Conservation (phyloP, 2,113 vertebrate genomes). For the Macroglossus sobrinus region DNA sequence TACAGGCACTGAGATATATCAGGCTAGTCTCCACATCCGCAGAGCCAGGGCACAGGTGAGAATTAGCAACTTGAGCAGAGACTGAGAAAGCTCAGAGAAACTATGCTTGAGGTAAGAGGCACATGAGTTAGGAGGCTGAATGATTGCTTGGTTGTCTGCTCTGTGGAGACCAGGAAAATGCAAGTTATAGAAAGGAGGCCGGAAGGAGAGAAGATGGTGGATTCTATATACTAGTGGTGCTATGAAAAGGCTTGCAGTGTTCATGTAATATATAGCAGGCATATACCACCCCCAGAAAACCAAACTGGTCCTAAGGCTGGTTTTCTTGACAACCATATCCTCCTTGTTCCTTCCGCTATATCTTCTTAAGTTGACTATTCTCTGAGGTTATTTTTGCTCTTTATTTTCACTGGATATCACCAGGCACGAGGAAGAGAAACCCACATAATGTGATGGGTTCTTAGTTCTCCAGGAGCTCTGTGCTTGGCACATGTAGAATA, state of each 20-base stretch:
- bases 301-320: not conserved
- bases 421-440: not conserved
- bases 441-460: fast-evolving
- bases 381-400: not conserved
- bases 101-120: not conserved
- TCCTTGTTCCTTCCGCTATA: not conserved
- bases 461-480: not conserved
- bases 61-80: not conserved
- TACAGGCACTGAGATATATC: not conserved
- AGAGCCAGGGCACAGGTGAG: not conserved
- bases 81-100: not conserved
- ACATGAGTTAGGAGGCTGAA: not conserved
- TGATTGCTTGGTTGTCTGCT: not conserved
- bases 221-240: not conserved
- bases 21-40: not conserved
- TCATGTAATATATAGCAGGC: fast-evolving
- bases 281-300: not conserved
- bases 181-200: not conserved
- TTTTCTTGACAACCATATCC: not conserved
- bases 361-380: too few relatives aligned
- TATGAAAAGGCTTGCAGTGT: not conserved
- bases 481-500: fast-evolving
- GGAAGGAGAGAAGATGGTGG: not conserved
- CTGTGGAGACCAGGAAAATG: not conserved
- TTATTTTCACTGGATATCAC: not conserved